Evolutionary conservation across 2,113 vertebrate species (phyloP).

Genomic region (Myxocyprinus asiaticus): DNA sequence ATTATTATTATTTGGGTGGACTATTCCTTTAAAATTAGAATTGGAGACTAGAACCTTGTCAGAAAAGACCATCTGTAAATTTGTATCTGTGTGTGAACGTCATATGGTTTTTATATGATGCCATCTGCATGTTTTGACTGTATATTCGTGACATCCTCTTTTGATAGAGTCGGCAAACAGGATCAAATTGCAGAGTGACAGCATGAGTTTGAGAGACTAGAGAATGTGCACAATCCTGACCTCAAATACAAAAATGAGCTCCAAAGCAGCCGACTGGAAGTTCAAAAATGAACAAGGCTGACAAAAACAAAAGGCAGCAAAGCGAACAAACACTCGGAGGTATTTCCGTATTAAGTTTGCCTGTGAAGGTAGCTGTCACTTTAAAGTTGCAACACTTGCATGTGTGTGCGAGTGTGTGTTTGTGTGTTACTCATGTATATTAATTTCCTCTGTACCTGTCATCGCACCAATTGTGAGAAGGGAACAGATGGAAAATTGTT

Average conservation of each 20-base stretch:
- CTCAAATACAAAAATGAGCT: slow-evolving; percentile 59
- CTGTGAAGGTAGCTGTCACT: slow-evolving; percentile 46
- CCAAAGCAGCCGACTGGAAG: slow-evolving; percentile 42
- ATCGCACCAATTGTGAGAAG: too few relatives aligned
- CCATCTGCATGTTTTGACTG: slow-evolving; percentile 10
- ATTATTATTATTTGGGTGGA: neutral
- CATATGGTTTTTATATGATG: slow-evolving; percentile 23
- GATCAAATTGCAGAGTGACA: slow-evolving; percentile 14
- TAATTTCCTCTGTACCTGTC: too few relatives aligned
- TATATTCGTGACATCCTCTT: slow-evolving; percentile 14
- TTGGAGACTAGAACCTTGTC: neutral
- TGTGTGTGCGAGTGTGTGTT: neutral
- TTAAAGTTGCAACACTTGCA: slow-evolving; percentile 36
- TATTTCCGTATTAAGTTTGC: slow-evolving; percentile 35
- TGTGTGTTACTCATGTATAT: slow-evolving; percentile 20
- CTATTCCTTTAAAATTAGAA: neutral
- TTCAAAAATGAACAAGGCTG: slow-evolving; percentile 2
- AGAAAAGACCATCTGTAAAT: neutral
- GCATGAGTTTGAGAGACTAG: neutral
- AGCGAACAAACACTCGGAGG: neutral
- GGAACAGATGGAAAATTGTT: neutral
- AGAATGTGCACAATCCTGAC: slow-evolving; percentile 33
- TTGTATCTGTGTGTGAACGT: slow-evolving; percentile 12
- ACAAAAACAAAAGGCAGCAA: slow-evolving; percentile 42
- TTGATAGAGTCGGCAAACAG: slow-evolving; percentile 23